Evolutionary conservation across 2,888 invertebrate genomes (phyloP).

Genomic region (Cephus spinipes): DNA sequence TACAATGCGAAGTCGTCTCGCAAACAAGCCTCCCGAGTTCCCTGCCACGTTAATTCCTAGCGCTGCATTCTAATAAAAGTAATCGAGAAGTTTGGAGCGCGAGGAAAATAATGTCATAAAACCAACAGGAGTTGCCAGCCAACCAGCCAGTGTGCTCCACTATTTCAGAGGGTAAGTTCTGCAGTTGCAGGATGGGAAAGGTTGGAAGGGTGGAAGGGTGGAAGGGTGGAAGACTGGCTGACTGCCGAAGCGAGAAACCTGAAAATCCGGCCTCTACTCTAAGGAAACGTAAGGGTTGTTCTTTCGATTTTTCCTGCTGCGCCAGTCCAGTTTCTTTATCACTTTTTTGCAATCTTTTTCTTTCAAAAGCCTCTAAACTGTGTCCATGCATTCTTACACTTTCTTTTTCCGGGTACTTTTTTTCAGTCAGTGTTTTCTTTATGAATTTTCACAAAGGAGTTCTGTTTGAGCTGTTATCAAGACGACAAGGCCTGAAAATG

Average conservation of each 20-base stretch:
- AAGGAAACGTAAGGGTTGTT: constrained; percentile 8
- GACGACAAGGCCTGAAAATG: too few species aligned
- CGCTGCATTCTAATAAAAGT: constrained; percentile 58
- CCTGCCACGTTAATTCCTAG: constrained; percentile 45
- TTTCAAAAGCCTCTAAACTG: constrained; percentile 15
- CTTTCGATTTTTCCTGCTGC: constrained; percentile 4
- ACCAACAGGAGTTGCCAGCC: constrained; percentile 32
- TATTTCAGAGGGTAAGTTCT: constrained; percentile 27
- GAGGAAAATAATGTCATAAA: constrained; percentile 55
- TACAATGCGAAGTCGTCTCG: constrained; percentile 26
- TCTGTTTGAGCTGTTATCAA: too few species aligned
- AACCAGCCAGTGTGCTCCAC: constrained; percentile 12
- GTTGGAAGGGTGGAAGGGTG: background rate
- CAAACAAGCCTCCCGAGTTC: constrained; percentile 35
- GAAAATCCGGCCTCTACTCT: constrained; percentile 4
- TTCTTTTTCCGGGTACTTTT: too few species aligned
- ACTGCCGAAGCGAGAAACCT: constrained; percentile 33
- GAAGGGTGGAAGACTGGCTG: constrained; percentile 26
- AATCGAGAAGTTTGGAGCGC: constrained; percentile 53
- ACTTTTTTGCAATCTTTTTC: constrained; percentile 10
- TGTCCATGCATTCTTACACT: too few species aligned
- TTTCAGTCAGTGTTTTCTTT: too few species aligned
- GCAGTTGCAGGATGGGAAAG: constrained; percentile 24
- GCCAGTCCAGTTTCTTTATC: constrained; percentile 6
- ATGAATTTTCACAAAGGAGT: too few species aligned